Conservation (phyloP, 2,888 invertebrate genomes). For the Drosophila anceps region DNA sequence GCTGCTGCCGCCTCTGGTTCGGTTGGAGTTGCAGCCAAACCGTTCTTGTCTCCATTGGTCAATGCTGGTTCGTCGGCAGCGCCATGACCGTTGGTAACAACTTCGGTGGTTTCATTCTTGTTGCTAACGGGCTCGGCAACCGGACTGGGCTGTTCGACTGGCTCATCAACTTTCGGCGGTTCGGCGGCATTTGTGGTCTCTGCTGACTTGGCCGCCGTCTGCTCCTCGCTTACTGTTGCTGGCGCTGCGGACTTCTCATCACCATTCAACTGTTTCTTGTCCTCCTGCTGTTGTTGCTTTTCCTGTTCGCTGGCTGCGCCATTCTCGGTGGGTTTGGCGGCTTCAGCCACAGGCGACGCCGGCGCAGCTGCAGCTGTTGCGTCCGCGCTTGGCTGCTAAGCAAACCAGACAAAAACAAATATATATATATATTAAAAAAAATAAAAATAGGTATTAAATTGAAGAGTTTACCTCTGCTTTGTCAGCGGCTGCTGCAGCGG, state of each 20-base stretch:
- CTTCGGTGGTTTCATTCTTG: conserved; percentile 34
- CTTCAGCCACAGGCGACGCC: conserved; percentile 44
- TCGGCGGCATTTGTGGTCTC: conserved; percentile 42
- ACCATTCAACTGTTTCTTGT: conserved; percentile 64
- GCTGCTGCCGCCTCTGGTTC: conserved; percentile 68
- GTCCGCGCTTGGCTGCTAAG: conserved; percentile 42
- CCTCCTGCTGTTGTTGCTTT: conserved; percentile 46
- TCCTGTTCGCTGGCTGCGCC: conserved; percentile 74
- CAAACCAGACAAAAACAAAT: too few species aligned
- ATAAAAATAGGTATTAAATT: neutral
- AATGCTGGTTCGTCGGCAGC: conserved; percentile 48
- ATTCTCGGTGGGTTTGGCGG: conserved; percentile 69
- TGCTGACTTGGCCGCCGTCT: conserved; percentile 48
- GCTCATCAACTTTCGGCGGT: conserved; percentile 39
- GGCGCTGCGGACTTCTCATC: conserved; percentile 63
- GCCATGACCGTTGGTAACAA: conserved; percentile 74
- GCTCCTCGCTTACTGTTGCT: conserved; percentile 60
- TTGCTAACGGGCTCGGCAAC: conserved; percentile 38
- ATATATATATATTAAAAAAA: too few species aligned
- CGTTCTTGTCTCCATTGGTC: conserved; percentile 80
- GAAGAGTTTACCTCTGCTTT: conserved; percentile 30
- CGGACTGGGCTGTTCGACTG: conserved; percentile 53
- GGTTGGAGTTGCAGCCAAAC: conserved; percentile 66
- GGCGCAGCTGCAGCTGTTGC: conserved; percentile 24
- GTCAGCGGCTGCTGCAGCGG: conserved; percentile 18